Conservation (phyloP, 1,140 invertebrate genomes). For the Thalassaphorura encarpata region DNA sequence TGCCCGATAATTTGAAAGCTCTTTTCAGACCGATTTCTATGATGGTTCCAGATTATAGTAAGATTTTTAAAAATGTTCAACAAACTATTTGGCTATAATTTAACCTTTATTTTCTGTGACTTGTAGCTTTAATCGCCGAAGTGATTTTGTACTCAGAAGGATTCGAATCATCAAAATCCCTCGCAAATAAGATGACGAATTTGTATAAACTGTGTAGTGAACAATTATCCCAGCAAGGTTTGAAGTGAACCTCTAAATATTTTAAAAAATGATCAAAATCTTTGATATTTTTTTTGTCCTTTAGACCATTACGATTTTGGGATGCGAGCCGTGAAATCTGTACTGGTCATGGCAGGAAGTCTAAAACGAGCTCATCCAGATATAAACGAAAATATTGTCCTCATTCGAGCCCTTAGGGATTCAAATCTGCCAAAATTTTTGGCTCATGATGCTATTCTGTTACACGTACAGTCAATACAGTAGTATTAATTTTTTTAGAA, state of each 20-base stretch:
- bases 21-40: slow-evolving; percentile 79
- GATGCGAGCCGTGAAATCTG: slow-evolving; percentile 58
- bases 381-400: slow-evolving; percentile 62
- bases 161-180: slow-evolving; percentile 71
- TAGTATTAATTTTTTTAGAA: slow-evolving; percentile 34
- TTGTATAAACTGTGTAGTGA: slow-evolving; percentile 88
- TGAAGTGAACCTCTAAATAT: background rate
- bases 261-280: no score
- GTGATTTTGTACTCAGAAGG: slow-evolving; percentile 86
- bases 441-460: slow-evolving; percentile 70
- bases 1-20: slow-evolving; percentile 73
- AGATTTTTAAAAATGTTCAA: no score
- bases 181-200: slow-evolving; percentile 81
- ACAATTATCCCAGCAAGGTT: slow-evolving; percentile 70
- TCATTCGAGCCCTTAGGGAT: slow-evolving; percentile 74
- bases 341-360: slow-evolving; percentile 76
- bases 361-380: slow-evolving; percentile 73
- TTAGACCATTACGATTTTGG: slow-evolving; percentile 84
- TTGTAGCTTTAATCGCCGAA: slow-evolving; percentile 72
- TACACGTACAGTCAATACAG: slow-evolving; percentile 39
- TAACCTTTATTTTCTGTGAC: slow-evolving; percentile 20
- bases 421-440: slow-evolving; percentile 89
- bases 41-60: slow-evolving; percentile 87
- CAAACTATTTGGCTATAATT: no score
- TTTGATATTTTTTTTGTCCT: slow-evolving; percentile 3